phyloP scores from a whole-genome alignment of 2,888 invertebrate species.

The Metopia argyrocephala region DNA sequence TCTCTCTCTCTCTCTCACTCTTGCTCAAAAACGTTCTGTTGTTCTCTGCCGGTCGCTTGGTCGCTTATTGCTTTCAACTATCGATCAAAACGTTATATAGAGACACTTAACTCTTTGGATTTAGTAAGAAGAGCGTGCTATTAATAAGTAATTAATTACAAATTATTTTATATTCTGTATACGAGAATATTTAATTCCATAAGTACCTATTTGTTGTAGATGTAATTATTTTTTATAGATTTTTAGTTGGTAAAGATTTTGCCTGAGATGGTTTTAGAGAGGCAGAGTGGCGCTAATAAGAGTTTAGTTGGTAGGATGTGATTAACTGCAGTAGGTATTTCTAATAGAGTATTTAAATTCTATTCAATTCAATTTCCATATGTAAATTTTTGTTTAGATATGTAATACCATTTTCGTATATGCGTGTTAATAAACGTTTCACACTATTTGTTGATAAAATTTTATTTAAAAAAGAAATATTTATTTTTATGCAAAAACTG shows the following conservation, averaged over 20 bases:
- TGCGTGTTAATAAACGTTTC: slow-evolving; percentile 42
- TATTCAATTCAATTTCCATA: slow-evolving; percentile 7
- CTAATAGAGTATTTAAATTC: too few species aligned
- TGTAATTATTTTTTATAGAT: slow-evolving; percentile 15
- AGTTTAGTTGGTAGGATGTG: slow-evolving; percentile 26
- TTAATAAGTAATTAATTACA: slow-evolving; percentile 54
- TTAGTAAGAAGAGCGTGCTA: slow-evolving; percentile 1
- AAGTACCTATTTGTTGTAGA: slow-evolving; percentile 11
- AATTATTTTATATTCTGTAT: slow-evolving; percentile 29
- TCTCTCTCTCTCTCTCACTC: too few species aligned
- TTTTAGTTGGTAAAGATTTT: not conserved
- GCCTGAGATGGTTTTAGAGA: not conserved
- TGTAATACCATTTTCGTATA: slow-evolving; percentile 33
- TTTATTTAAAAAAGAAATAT: not conserved
- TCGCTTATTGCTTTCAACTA: too few species aligned
- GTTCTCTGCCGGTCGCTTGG: too few species aligned
- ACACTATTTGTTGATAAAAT: slow-evolving; percentile 5
- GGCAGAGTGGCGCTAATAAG: not conserved
- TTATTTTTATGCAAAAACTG: not conserved
- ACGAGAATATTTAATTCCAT: slow-evolving; percentile 7
- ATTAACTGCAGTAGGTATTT: slow-evolving; percentile 24
- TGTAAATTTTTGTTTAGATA: not conserved
- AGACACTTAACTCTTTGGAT: too few species aligned
- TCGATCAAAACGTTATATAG: too few species aligned
- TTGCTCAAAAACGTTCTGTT: too few species aligned